These are phyloP conservation scores for Burhinus oedicnemus DNA, from an alignment of 2,113 vertebrate species.

Conservation along the genomic window DNA sequence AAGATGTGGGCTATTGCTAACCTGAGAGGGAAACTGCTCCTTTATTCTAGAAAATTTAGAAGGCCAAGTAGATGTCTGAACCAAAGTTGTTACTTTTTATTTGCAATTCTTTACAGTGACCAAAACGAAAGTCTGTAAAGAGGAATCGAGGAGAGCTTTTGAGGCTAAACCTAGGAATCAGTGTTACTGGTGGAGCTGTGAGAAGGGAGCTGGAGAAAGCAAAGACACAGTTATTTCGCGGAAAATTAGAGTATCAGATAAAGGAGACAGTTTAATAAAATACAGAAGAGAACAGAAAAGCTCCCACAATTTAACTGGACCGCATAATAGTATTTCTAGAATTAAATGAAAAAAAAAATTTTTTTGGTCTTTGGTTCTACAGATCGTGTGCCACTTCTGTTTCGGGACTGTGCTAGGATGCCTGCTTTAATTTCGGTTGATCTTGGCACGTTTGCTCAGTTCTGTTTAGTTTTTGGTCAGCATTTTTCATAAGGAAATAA, in stretches of 20 bases:
- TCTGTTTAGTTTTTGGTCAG: slow-evolving; percentile 82
- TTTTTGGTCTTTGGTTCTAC: slow-evolving; percentile 65
- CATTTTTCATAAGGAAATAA: slow-evolving; percentile 85
- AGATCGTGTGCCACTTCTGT: slow-evolving; percentile 83
- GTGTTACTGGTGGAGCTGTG: slow-evolving; percentile 69
- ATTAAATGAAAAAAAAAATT: not conserved
- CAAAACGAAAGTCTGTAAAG: slow-evolving; percentile 80
- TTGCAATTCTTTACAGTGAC: slow-evolving; percentile 84
- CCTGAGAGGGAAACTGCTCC: slow-evolving; percentile 77
- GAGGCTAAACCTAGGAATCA: slow-evolving; percentile 75
- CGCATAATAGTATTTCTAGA: slow-evolving; percentile 75
- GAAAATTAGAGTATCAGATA: slow-evolving; percentile 52
- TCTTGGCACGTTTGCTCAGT: slow-evolving; percentile 80
- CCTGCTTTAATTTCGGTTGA: slow-evolving; percentile 68
- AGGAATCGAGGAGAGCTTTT: slow-evolving; percentile 55
- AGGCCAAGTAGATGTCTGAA: slow-evolving; percentile 80
- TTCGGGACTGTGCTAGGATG: slow-evolving; percentile 71
- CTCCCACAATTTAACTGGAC: slow-evolving; percentile 82
- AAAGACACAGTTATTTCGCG: slow-evolving; percentile 23
- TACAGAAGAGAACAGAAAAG: slow-evolving; percentile 74
- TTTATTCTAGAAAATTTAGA: slow-evolving; percentile 77
- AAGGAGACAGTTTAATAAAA: slow-evolving; percentile 65
- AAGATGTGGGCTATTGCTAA: slow-evolving; percentile 77
- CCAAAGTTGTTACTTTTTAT: slow-evolving; percentile 86
- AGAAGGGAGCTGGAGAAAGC: slow-evolving; percentile 66